These are phyloP conservation scores for Thamnophis sirtalis DNA, from an alignment of 2,113 vertebrate species.

Conservation along the genomic window DNA sequence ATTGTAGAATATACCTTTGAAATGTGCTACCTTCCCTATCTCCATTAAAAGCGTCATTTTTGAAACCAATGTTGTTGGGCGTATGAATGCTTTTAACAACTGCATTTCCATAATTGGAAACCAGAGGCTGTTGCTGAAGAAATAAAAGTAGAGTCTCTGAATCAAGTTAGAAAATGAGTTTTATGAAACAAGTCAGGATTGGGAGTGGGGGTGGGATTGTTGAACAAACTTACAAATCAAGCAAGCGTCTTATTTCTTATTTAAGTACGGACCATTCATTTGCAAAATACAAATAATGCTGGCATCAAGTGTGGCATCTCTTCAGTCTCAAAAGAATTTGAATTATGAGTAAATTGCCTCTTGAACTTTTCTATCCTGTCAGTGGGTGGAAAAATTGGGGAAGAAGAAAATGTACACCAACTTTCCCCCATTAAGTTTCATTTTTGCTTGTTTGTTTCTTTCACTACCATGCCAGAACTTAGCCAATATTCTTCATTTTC, in stretches of 20 bases:
- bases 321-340: neutral
- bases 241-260: neutral
- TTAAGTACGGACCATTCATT: neutral
- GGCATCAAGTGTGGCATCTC: neutral
- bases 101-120: neutral
- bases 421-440: neutral
- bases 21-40: neutral
- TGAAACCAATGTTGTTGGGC: constrained; percentile 11
- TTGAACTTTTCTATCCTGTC: neutral
- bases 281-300: neutral
- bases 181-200: neutral
- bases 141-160: neutral
- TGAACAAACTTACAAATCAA: neutral
- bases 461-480: neutral
- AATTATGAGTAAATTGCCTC: neutral
- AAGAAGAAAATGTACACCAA: neutral
- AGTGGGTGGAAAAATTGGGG: neutral
- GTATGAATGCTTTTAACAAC: constrained; percentile 4
- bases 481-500: neutral
- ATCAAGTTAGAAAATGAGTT: neutral
- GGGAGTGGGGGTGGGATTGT: neutral
- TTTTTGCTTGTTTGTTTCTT: neutral
- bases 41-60: neutral
- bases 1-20: neutral
- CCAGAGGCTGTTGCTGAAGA: neutral